phyloP scores from a whole-genome alignment of 2,888 invertebrate genomes.

The Sphaeridia pumilis region DNA sequence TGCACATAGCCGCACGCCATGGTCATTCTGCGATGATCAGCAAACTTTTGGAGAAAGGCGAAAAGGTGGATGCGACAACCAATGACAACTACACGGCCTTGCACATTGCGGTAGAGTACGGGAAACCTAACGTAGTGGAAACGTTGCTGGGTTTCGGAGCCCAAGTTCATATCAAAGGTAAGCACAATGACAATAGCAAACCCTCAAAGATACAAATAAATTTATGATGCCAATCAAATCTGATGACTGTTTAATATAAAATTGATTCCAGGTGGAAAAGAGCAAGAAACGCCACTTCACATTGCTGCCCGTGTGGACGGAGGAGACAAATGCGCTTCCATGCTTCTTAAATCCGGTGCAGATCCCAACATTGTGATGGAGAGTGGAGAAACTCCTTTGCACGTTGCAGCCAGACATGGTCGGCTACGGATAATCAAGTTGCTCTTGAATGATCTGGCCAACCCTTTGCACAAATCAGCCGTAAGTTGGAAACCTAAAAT shows the following conservation, averaged over 20 bases:
- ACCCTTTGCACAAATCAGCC: constrained; percentile 82
- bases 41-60: constrained; percentile 87
- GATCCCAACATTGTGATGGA: constrained; percentile 90
- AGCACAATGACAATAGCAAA: too few relatives aligned
- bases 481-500: constrained; percentile 48
- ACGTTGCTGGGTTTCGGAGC: constrained; percentile 92
- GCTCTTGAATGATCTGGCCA: constrained; percentile 84
- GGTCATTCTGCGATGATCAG: constrained; percentile 97
- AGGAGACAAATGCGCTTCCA: constrained; percentile 85
- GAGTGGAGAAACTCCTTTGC: constrained; percentile 93
- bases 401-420: constrained; percentile 70
- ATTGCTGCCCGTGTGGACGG: constrained; percentile 90
- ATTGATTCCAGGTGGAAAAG: constrained; percentile 66
- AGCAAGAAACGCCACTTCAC: constrained; percentile 89
- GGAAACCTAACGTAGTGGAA: constrained; percentile 88
- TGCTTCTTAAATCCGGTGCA: constrained; percentile 95
- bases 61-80: constrained; percentile 88
- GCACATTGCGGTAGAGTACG: constrained; percentile 91
- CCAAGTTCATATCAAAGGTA: constrained; percentile 82
- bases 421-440: constrained; percentile 74
- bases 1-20: constrained; percentile 93
- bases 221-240: too few relatives aligned
- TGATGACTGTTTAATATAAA: too few relatives aligned
- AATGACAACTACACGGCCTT: constrained; percentile 96
- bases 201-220: too few relatives aligned